Base-by-base conservation (phyloP, 1,140 invertebrate species). In the Cherax quadricarinatus region DNA sequence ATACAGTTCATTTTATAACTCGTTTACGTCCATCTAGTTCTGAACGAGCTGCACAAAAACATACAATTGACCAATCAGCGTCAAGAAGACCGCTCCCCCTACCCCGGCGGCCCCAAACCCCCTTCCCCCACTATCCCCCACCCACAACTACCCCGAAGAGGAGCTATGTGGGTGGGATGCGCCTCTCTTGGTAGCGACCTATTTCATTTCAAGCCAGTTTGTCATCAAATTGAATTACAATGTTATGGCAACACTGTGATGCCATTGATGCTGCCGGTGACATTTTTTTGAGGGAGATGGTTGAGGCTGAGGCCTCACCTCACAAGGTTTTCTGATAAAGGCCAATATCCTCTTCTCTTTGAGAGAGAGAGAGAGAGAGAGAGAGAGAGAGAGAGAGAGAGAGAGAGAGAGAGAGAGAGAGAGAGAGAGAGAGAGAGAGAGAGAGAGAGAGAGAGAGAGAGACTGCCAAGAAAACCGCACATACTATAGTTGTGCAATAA, bases 161-260 rank as follows among this genome's bases (percentile, higher is more conserved):
- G 16, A 41, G 30, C 30, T 41, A 2, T 41, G 66, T 70, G 53
- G 12, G 66, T 57, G 53, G 70, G 70, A 75, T 75, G 30, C 70
- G 70, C 24, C 24, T 7, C n/a, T 75, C 9, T 12, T 75, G 3
- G n/a, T n/a, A 6, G 7, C 24, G n/a, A 75, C 70, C 70, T 75
- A 75, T 75, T 75, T 30, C 70, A 75, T 75, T 75, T 75, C 70
- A 30, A 30, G 70, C 3, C 70, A 75, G 70, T 75, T 75, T 75
- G 70, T 5, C 30, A n/a, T 75, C 70, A 75, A 75, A 75, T 24
- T 75, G 70, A 75, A 75, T 30, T n/a, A 75, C 70, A 75, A 75
- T 24, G 70, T 1, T 75, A 75, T 75, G 70, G 70, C 70, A 75
- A 30, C 70, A 30, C 14, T 12, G 21, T 2, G n/a, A 75, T 30